Evolutionary conservation across 2,113 vertebrate genomes (phyloP).

Genomic region (Spilogale gracilis): DNA sequence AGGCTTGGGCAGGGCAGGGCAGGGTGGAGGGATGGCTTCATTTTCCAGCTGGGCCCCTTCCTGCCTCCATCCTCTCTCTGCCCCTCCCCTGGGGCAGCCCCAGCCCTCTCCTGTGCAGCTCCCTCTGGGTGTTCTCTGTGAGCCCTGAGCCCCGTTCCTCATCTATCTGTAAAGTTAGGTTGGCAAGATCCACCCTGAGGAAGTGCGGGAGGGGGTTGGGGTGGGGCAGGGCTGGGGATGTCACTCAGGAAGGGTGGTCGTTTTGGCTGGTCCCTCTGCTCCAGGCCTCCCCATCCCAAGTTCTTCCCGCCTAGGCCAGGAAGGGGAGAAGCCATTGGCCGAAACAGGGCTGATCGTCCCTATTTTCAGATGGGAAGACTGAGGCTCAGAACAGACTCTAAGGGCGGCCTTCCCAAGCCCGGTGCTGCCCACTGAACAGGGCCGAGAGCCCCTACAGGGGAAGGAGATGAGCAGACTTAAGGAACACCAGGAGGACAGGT

Average conservation of each 20-base stretch:
- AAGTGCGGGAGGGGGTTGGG: accelerated
- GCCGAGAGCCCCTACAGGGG: background rate
- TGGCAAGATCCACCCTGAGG: background rate
- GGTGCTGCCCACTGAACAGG: background rate
- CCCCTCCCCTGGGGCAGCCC: background rate
- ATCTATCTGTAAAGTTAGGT: background rate
- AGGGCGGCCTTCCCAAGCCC: background rate
- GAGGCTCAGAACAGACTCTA: background rate
- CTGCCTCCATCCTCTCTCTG: background rate
- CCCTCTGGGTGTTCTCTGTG: background rate
- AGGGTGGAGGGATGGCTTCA: background rate
- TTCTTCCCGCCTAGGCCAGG: background rate
- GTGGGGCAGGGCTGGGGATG: no score
- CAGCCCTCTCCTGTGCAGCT: accelerated
- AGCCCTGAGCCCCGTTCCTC: background rate
- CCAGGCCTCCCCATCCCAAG: background rate
- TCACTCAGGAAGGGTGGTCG: background rate
- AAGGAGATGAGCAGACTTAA: no score
- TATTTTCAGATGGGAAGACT: background rate
- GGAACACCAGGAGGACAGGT: background rate
- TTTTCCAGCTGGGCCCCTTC: background rate
- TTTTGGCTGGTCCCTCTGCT: background rate
- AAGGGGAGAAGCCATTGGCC: background rate
- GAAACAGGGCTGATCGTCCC: background rate
- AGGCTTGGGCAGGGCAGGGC: background rate